A percentile compares a stretch with the other conserved stretches of the same genome.
Evolutionary conservation across 2,113 vertebrate genomes (phyloP).

Genomic region (Lasiurus borealis): DNA sequence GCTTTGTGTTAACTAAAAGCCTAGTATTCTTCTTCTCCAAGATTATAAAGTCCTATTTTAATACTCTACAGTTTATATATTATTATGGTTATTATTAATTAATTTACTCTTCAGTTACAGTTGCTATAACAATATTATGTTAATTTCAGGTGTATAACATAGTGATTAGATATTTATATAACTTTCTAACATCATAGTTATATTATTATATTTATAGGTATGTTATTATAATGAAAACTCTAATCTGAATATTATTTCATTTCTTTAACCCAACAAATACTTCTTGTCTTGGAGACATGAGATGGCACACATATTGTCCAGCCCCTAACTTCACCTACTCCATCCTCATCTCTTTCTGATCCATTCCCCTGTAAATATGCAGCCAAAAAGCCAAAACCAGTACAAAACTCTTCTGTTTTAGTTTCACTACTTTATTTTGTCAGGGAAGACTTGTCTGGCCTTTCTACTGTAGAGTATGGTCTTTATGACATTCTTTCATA

Average conservation of each 20-base stretch:
- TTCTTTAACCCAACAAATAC: neutral
- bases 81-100: neutral
- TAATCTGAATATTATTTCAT: neutral
- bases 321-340: neutral
- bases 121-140: neutral
- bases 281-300: neutral
- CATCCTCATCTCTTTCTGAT: neutral
- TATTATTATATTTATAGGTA: neutral
- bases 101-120: neutral
- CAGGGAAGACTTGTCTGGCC: neutral
- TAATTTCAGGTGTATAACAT: neutral
- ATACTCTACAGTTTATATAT: neutral
- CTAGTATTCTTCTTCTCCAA: neutral
- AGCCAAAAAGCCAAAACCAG: neutral
- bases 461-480: neutral
- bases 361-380: neutral
- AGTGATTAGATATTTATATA: neutral
- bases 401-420: neutral
- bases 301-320: neutral
- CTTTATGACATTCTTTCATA: too few species aligned
- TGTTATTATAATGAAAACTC: neutral
- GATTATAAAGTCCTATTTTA: neutral
- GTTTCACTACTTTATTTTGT: neutral
- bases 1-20: neutral
- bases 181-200: neutral